phyloP scores from a whole-genome alignment of 1,140 invertebrate genomes.

The Drosophila micromelanica region DNA sequence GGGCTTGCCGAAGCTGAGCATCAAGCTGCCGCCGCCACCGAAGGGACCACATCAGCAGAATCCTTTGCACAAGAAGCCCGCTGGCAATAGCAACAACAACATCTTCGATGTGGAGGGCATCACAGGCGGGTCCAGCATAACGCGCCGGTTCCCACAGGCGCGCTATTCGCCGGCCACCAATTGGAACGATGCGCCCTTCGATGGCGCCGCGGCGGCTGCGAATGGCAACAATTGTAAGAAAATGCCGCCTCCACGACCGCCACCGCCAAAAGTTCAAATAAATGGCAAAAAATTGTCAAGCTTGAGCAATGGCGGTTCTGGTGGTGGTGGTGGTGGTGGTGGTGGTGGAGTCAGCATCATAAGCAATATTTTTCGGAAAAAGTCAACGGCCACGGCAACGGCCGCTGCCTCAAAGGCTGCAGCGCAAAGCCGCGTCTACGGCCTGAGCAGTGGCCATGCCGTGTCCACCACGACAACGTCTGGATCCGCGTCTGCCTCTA shows the following conservation, averaged over 20 bases:
- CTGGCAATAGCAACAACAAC: conserved; percentile 48
- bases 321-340: conserved; percentile 6
- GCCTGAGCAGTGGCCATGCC: conserved; percentile 84
- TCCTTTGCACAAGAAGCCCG: conserved; percentile 14
- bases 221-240: conserved; percentile 62
- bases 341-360: conserved; percentile 71
- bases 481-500: conserved; percentile 2
- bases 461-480: conserved; percentile 38
- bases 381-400: conserved; percentile 53
- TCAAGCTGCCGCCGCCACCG: conserved; percentile 77
- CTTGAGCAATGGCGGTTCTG: conserved; percentile 11
- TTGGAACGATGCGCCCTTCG: conserved; percentile 79
- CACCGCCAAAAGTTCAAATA: conserved; percentile 72
- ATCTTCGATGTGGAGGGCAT: conserved; percentile 34
- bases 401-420: conserved; percentile 75
- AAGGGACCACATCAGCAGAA: conserved; percentile 56
- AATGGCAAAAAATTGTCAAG: conserved; percentile 52
- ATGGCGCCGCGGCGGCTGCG: conserved; percentile 5
- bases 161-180: conserved; percentile 79
- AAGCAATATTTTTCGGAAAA: conserved; percentile 82
- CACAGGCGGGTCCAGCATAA: conserved; percentile 55
- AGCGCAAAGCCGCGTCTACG: conserved; percentile 84
- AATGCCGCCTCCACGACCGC: conserved; percentile 77
- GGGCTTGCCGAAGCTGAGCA: conserved; percentile 66
- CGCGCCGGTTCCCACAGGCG: conserved; percentile 77